Base-by-base conservation (phyloP, 2,888 invertebrate species). In the Drosophila parthenogenetica region DNA sequence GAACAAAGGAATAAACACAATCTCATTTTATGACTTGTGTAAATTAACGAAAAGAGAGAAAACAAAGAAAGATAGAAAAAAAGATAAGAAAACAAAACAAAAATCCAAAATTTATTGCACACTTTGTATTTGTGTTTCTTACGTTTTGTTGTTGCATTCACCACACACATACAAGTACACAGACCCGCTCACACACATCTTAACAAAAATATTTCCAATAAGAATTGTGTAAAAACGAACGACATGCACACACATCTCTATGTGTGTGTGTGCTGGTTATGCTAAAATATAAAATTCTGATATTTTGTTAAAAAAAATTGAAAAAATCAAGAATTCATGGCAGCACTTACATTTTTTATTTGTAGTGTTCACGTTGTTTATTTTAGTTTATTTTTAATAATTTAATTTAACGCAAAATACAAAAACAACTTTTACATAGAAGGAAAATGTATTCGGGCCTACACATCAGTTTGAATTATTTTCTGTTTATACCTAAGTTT, bases 401-500 rank as follows among this genome's bases (percentile, higher is more conserved):
- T 68, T 77, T 77, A 73, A 75, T 53, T 73, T 60, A 48, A 71
- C 42, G 17, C 61, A 48, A 29, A 50, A 25, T 49, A 43, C 60
- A 51, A 5, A 46, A 25, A 64, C 7, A 59, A 64, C 10, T 59
- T 46, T 45, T 8, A 63, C 29, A 54, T 29, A 53, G 17, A 40
- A 73, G 58, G 54, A 40, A 62, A 13, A 3, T 78, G 77, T 72
- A 68, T 77, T 74, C 61, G 57, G 57, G 45, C 45, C 69, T n/a
- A 64, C 64, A 65, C 80, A 63, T 53, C 57, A 35, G 40, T 73
- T 81, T 65, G 66, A 65, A 60, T 69, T 60, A 54, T 69, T 77
- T 77, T 77, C 69, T 73, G 50, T 77, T 73, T 80, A 66, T 35
- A 46, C 45, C 19, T 84, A 75, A 74, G 81, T 73, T 81, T 40